phyloP scores from a whole-genome alignment of 2,113 vertebrate species.

The Chlamydotis undulata region DNA sequence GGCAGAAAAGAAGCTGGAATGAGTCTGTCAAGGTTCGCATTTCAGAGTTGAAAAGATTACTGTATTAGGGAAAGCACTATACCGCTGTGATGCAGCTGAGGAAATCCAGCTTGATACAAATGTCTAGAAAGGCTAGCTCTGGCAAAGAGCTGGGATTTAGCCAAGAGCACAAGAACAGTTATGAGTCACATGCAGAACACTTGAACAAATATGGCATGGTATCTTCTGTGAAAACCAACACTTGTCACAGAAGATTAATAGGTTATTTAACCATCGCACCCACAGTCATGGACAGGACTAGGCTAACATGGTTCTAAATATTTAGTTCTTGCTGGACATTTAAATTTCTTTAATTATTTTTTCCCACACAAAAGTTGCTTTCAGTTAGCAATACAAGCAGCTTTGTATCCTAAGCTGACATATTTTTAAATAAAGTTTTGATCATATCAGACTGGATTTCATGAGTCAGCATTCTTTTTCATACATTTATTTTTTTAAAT shows the following conservation, averaged over 20 bases:
- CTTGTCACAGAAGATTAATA: conserved; percentile 65
- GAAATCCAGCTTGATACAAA: conserved; percentile 72
- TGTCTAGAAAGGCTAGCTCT: conserved; percentile 69
- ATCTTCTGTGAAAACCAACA: conserved; percentile 70
- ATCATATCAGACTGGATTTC: neutral
- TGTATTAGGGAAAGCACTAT: conserved; percentile 81
- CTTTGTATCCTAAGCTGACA: neutral
- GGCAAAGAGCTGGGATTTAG: conserved; percentile 67
- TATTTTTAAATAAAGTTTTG: neutral
- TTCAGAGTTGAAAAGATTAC: conserved; percentile 70
- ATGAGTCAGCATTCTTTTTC: neutral
- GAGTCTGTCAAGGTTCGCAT: conserved; percentile 27
- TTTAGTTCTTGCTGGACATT: neutral
- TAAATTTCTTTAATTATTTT: neutral
- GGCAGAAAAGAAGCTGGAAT: neutral
- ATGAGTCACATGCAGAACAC: conserved; percentile 75
- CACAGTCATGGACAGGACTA: neutral
- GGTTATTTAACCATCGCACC: conserved; percentile 42
- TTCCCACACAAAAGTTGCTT: neutral
- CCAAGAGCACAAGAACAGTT: conserved; percentile 69
- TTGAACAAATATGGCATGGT: conserved; percentile 83
- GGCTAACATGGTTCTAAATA: neutral
- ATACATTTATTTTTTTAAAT: neutral
- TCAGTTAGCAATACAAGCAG: neutral
- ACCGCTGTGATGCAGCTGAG: conserved; percentile 41